phyloP scores from a whole-genome alignment of 92 coral and sea anemone species.

The Plumapathes pennacea region DNA sequence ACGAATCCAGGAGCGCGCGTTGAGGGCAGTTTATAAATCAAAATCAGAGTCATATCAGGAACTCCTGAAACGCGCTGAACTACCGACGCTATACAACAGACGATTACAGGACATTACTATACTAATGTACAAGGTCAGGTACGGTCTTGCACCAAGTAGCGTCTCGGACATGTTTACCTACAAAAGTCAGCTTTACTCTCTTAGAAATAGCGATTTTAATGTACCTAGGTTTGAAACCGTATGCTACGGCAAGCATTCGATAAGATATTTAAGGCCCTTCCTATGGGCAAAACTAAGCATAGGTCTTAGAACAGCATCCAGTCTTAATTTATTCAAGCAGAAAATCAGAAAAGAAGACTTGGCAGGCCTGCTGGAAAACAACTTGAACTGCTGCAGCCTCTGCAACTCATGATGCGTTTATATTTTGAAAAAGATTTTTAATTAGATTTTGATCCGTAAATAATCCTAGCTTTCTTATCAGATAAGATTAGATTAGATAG shows the following conservation, averaged over 20 bases:
- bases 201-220: neutral
- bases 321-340: no score
- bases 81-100: conserved; percentile 1
- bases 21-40: conserved; percentile 7
- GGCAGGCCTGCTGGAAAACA: no score
- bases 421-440: no score
- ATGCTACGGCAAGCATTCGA: conserved; percentile 4
- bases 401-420: no score
- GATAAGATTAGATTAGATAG: no score
- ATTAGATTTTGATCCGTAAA: no score
- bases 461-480: no score
- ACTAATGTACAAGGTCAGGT: neutral
- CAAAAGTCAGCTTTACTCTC: neutral
- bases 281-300: no score
- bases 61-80: neutral
- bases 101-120: neutral
- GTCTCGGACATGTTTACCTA: neutral
- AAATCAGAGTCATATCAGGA: conserved; percentile 1
- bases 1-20: conserved; percentile 19
- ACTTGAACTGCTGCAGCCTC: no score
- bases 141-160: neutral
- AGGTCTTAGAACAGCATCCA: no score
- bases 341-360: no score
- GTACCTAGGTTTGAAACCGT: conserved; percentile 4
- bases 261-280: conserved; percentile 5